These are phyloP conservation scores for Lanius collurio DNA, from an alignment of 2,113 vertebrate genomes.

Conservation along the genomic window DNA sequence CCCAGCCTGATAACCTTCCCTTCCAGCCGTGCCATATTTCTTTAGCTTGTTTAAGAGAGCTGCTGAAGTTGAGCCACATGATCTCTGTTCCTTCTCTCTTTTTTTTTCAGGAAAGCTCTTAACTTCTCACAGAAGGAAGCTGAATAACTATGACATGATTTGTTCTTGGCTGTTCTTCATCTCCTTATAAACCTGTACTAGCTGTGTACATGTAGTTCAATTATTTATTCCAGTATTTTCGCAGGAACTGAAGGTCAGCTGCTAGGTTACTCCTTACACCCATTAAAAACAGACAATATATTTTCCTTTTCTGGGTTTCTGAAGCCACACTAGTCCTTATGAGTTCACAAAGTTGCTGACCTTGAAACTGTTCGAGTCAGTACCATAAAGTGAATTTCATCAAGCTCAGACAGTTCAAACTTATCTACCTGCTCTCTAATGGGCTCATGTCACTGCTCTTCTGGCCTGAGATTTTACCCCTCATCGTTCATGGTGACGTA, in stretches of 20 bases:
- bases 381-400: conserved; percentile 28
- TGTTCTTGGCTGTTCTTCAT: neutral
- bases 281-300: conserved; percentile 49
- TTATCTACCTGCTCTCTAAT: conserved; percentile 30
- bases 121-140: conserved; percentile 20
- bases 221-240: conserved; percentile 58
- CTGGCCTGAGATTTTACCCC: conserved; percentile 1
- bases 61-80: conserved; percentile 19
- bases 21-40: conserved; percentile 37
- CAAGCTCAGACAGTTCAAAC: conserved; percentile 22
- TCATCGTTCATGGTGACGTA: neutral
- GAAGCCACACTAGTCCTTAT: neutral
- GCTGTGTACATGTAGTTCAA: conserved; percentile 21
- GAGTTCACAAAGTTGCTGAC: conserved; percentile 56
- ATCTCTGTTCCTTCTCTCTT: neutral
- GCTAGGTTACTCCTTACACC: conserved; percentile 4
- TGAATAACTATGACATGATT: conserved; percentile 1
- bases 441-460: conserved; percentile 19
- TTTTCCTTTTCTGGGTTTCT: neutral
- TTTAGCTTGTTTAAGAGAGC: conserved; percentile 36
- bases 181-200: conserved; percentile 15
- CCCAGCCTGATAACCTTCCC: conserved; percentile 18
- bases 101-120: conserved; percentile 6
- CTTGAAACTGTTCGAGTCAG: conserved; percentile 10
- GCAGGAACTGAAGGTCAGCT: conserved; percentile 37